Conservation (phyloP, 2,888 invertebrate species). For the Cephalotes varians region DNA sequence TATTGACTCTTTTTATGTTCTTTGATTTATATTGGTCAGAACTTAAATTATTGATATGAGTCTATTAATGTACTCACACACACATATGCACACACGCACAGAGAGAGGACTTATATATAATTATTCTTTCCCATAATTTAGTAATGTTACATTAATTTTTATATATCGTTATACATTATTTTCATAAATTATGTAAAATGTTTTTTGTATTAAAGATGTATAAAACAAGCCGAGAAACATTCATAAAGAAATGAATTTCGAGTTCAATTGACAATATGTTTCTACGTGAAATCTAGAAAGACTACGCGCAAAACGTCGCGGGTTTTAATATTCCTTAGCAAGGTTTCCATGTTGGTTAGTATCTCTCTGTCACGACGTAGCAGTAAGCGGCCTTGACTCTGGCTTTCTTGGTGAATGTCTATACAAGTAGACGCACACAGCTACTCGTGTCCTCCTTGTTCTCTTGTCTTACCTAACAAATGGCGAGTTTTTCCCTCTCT, state of each 20-base stretch:
- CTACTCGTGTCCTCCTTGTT: conserved; percentile 61
- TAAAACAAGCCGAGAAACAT: neutral
- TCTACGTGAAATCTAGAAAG: conserved; percentile 49
- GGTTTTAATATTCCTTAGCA: conserved; percentile 55
- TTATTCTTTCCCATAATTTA: neutral
- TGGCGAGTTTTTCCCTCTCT: conserved; percentile 64
- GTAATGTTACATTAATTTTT: neutral
- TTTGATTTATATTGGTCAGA: no score
- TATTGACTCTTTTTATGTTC: no score
- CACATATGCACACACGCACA: no score
- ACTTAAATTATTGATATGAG: no score
- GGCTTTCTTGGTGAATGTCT: conserved; percentile 71
- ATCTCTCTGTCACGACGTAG: conserved; percentile 87
- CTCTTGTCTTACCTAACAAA: conserved; percentile 65
- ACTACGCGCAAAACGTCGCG: conserved; percentile 27
- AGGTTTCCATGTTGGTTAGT: conserved; percentile 83
- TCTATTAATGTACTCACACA: no score
- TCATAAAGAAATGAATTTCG: neutral
- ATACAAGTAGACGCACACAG: conserved; percentile 51
- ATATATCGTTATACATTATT: neutral
- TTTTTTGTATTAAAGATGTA: neutral
- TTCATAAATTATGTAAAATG: neutral
- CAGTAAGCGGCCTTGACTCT: conserved; percentile 92
- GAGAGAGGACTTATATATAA: no score
- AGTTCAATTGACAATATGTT: conserved; percentile 18